A percentile compares a stretch with the other conserved stretches of the same genome.
Evolutionary conservation across 2,797 vertebrate species (phyloP).

Genomic region (Chelonia mydas): DNA sequence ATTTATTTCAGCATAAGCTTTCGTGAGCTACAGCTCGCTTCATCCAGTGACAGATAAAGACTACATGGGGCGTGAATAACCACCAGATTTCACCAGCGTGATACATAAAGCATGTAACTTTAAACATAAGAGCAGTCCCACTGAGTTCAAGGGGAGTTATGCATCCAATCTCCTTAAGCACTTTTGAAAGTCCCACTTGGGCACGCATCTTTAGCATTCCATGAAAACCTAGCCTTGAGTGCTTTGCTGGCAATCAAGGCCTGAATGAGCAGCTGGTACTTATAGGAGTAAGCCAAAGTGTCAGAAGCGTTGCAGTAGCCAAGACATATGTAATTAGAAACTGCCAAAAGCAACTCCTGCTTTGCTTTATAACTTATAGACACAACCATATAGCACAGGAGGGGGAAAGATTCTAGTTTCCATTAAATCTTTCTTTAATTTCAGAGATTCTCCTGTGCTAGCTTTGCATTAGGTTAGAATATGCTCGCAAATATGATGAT

Average conservation of each 20-base stretch:
- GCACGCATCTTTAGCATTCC: background rate
- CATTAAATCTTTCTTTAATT: no score
- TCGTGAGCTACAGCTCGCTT: no score
- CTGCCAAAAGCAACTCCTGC: background rate
- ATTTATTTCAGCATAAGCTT: no score
- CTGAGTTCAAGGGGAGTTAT: background rate
- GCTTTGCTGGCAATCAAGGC: fast-evolving
- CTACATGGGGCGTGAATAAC: background rate
- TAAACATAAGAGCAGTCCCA: fast-evolving
- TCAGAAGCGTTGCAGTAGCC: background rate
- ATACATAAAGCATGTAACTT: fast-evolving
- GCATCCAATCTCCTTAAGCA: fast-evolving
- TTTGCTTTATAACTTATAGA: constrained; percentile 15
- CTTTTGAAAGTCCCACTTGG: background rate
- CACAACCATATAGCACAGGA: background rate
- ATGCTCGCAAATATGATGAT: background rate
- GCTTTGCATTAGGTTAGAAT: background rate
- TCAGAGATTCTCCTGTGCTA: background rate
- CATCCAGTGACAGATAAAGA: background rate
- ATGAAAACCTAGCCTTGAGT: background rate
- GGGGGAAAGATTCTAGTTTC: background rate
- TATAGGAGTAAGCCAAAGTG: background rate
- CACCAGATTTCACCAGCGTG: background rate
- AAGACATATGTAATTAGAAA: background rate
- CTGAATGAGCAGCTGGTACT: background rate